These are phyloP conservation scores for Noctua janthina DNA, from an alignment of 2,888 invertebrate species.

Conservation along the genomic window DNA sequence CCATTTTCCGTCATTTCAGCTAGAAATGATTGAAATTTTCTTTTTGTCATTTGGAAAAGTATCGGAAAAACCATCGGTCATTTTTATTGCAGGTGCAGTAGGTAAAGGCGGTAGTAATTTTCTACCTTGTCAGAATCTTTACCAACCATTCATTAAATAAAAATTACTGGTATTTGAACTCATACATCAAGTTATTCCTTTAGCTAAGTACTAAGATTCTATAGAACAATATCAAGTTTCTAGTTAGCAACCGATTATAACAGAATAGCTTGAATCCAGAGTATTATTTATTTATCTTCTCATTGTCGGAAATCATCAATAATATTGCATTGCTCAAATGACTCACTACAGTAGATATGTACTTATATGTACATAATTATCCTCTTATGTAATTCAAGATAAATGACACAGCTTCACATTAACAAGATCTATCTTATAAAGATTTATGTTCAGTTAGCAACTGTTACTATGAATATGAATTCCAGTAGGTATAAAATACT, in stretches of 20 bases:
- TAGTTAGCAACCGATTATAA: not conserved
- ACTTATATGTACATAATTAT: conserved; percentile 28
- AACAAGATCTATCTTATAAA: conserved; percentile 29
- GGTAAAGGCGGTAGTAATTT: not conserved
- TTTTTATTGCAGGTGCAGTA: too few relatives aligned
- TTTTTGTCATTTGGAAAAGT: not conserved
- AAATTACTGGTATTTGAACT: not conserved
- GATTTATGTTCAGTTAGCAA: conserved; percentile 10
- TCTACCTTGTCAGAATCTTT: not conserved
- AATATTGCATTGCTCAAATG: conserved; percentile 39
- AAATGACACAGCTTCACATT: conserved; percentile 31
- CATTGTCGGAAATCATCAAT: conserved; percentile 25
- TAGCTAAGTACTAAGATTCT: not conserved
- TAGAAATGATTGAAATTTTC: not conserved
- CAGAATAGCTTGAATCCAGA: not conserved
- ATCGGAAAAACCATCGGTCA: not conserved
- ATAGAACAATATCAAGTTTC: conserved; percentile 14
- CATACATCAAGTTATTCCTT: not conserved
- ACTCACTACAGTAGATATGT: conserved; percentile 28
- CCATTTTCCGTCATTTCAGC: not conserved
- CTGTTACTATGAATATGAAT: not conserved
- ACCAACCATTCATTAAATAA: not conserved
- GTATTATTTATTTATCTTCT: conserved; percentile 34
- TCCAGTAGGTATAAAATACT: not conserved
- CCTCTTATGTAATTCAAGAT: conserved; percentile 45